Evolutionary conservation across 2,888 invertebrate species (phyloP), one percentile per base, ranked within the genome.

Genomic region (Salpingus planirostris): DNA sequence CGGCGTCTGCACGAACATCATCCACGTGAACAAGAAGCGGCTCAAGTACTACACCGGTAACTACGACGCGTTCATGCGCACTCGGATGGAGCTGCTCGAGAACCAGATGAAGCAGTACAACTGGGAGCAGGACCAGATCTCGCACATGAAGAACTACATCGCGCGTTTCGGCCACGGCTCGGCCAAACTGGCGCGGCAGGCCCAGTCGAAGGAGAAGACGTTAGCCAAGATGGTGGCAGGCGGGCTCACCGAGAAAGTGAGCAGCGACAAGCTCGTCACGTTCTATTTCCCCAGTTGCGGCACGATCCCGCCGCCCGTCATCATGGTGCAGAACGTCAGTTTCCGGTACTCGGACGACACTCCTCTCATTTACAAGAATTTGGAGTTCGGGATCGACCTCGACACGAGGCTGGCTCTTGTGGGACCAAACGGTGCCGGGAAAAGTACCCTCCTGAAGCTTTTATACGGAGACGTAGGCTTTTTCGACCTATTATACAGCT

Each of bases 121-220:
- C 56, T 98, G 98, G 98, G 97, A 99, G 66, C 98, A 99, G 64
- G 93, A 95, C 66, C 97, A 98, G 68, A 97, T 99, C 43, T 76
- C 91, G 38, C 92, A 98, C 58, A 99, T 98, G 97, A 98, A 98
- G 80, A 95, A 97, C 64, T 98, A 98, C 64, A 96, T 98, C 46
- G 97, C 97, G 0, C 75, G 98, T 31, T 98, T 99, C 66, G 98
- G 98, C 73, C 98, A 98, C 71, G 98, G 98, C 55, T 93, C 92
- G 8, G 98, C 97, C 0, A 98, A 98, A 68, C 67, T 99, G 44
- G 98, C 98, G 1, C 74, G 98, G 37, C 98, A 99, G 63, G 98
- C 98, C 5, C 98, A 99, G 67, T 96, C 95, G 43, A 98, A 98
- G 67, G 98, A 99, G 66, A 99, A 99, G 66, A 97, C 97, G 0